Evolutionary conservation across 2,113 vertebrate genomes (phyloP), one percentile per base, ranked within the genome.

Genomic region (Corapipo altera): DNA sequence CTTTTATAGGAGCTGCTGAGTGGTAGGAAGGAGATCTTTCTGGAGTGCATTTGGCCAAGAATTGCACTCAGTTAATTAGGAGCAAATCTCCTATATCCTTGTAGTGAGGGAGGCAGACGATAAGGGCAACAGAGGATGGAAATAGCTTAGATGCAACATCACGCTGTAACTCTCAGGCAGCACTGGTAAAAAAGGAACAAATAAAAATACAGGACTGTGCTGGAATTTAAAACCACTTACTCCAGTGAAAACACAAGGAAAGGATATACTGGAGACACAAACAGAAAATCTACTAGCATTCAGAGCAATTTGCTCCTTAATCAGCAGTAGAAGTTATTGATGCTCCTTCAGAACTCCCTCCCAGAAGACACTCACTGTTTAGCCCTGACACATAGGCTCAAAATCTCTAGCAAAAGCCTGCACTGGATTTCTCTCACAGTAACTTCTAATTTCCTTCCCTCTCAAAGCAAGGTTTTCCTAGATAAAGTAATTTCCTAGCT

Each of bases 81-180:
- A 91, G 87, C 58, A 88, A 94, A 93, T 95, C 85, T 93, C 85
- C 78, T 88, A n/a, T 35, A 66, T 95, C 93, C 89, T 81, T 6
- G 2, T 12, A 88, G 84, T 24, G 5, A 73, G 46, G 54, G 43
- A 95, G 32, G 67, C 58, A 79, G 72, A 86, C 6, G n/a, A 95
- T 73, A 67, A 72, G 84, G 79, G 51, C 81, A 90, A 39, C 3
- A 58, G 78, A 46, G 54, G 85, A 65, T 84, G 52, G 41, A 92
- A 95, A 78, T 9, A 95, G 80, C 74, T 82, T 91, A 67, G 33
- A 52, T 78, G 10, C 64, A 48, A 33, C 28, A 75, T 57, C 71
- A 64, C 1, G 8, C 49, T 66, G 3, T 23, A 74, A 52, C 24
- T 35, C 58, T 74, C 33, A 30, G 39, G 46, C 58, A 95, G 67